Evolutionary conservation across 1,140 invertebrate species (phyloP).

Genomic region (Phymorhynchus buccinoides): DNA sequence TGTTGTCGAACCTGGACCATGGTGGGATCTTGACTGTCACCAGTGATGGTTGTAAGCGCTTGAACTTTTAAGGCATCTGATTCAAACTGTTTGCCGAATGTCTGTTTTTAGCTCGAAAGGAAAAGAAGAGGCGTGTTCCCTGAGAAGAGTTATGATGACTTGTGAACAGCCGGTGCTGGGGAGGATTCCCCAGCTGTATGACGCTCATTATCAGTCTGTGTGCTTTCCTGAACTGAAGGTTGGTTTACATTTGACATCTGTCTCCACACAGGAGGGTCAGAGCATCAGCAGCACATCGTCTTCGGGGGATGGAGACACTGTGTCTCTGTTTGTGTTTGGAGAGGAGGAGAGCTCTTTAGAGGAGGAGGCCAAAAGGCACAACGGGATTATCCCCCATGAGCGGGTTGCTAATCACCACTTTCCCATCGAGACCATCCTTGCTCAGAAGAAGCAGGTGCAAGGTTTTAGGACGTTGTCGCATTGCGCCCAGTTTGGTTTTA

Average conservation of each 20-base stretch:
- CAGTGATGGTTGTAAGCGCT: no score
- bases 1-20: no score
- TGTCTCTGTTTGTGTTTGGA: conserved; percentile 69
- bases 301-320: conserved; percentile 57
- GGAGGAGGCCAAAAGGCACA: conserved; percentile 55
- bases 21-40: no score
- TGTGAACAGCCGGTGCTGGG: no score
- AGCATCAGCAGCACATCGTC: background rate
- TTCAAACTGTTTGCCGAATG: no score
- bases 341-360: conserved; percentile 63
- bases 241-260: background rate
- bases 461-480: background rate
- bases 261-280: background rate
- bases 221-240: background rate
- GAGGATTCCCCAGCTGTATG: no score
- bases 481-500: no score
- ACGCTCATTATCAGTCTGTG: no score
- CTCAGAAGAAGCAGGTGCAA: conserved; percentile 25
- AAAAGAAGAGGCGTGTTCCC: no score
- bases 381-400: conserved; percentile 59
- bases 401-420: conserved; percentile 59
- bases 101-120: no score
- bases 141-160: no score
- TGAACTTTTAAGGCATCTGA: no score
- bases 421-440: conserved; percentile 41